Evolutionary conservation across 1,140 invertebrate species (phyloP), one percentile per base, ranked within the genome.

Genomic region (Anastatus disparis): DNA sequence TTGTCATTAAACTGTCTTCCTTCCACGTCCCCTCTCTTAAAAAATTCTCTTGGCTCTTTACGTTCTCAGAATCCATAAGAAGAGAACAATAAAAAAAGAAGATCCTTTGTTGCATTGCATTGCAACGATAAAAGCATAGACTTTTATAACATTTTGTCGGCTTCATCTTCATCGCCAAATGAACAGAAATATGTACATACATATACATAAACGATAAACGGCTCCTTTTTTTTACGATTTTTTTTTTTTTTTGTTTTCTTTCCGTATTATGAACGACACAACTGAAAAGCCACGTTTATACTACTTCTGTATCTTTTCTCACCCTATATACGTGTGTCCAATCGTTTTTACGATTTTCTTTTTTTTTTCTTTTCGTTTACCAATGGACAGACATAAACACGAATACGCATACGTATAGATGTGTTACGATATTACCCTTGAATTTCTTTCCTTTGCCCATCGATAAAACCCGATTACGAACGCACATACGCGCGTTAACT

Each of bases 141-240:
- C n/a, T n/a, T n/a, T n/a, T n/a, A n/a, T n/a, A n/a, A n/a, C n/a
- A n/a, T n/a, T n/a, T n/a, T n/a, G n/a, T n/a, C 67, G 55, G 65
- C 61, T 66, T 52, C 20, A 24, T 31, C 48, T 31, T 40, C 20
- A n/a, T 35, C 17, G 17, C 20, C 15, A 15, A 52, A n/a, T 22
- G 22, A 38, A 52, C 10, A 52, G 31, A 64, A 44, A 35, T 29
- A n/a, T n/a, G n/a, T n/a, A n/a, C n/a, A n/a, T n/a, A n/a, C n/a
- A n/a, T n/a, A n/a, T n/a, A n/a, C n/a, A 35, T 44, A 52, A 38
- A 29, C 76, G 71, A 73, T 74, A 65, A 66, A 56, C 27, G 40
- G 52, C n/a, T n/a, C n/a, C n/a, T n/a, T n/a, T n/a, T 15, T 66
- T 66, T 66, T 66, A 66, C 24, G 52, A 66, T 56, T 56, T 56